Evolutionary conservation across 2,113 vertebrate species (phyloP).

Genomic region (Isichthys henryi): DNA sequence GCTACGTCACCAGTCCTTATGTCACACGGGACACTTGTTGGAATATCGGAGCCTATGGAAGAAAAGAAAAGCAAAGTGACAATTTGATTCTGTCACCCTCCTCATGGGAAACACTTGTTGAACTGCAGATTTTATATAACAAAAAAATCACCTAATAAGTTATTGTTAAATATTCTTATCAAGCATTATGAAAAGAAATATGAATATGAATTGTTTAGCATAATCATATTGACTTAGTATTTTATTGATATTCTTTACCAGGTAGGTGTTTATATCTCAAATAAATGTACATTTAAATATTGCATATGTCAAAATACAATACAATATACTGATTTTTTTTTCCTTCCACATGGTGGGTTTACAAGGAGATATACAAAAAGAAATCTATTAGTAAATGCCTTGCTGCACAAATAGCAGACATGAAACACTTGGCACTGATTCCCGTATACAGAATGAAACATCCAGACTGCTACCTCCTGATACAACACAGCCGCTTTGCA

Average conservation of each 20-base stretch:
- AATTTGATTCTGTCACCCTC: not conserved
- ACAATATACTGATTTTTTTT: not conserved
- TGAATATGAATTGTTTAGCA: not conserved
- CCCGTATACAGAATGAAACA: slow-evolving; percentile 62
- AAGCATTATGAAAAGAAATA: not conserved
- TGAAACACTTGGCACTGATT: slow-evolving; percentile 58
- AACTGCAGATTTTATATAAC: not conserved
- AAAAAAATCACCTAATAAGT: not conserved
- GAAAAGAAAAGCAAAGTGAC: not conserved
- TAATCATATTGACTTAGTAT: not conserved
- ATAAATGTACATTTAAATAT: not conserved
- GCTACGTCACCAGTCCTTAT: not conserved
- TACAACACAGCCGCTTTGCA: slow-evolving; percentile 67
- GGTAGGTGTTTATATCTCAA: not conserved
- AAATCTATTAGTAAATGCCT: slow-evolving; percentile 71
- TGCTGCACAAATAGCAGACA: slow-evolving; percentile 69
- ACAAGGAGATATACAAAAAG: slow-evolving; percentile 36
- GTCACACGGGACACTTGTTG: not conserved
- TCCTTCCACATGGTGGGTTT: not conserved
- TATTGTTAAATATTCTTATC: not conserved
- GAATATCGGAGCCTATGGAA: not conserved
- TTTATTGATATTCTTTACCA: not conserved
- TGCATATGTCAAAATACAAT: not conserved
- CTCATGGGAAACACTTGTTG: not conserved
- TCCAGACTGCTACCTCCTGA: slow-evolving; percentile 69